Conservation (phyloP, 2,113 vertebrate genomes). For the Tonatia bakeri region DNA sequence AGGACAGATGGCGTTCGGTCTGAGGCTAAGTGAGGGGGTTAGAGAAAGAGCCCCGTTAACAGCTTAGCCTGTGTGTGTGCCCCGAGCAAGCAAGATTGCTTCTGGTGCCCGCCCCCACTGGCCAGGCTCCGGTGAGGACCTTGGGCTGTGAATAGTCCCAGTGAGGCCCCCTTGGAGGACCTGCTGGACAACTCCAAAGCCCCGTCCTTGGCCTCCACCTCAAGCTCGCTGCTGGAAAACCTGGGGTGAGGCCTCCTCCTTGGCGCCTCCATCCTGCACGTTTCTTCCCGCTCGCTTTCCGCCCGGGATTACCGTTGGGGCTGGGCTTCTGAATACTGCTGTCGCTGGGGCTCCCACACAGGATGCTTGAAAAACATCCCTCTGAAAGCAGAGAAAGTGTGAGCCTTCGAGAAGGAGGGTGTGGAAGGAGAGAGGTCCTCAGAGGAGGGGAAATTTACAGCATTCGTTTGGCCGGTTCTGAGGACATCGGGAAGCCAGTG, state of each 20-base stretch:
- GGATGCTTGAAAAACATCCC: constrained; percentile 59
- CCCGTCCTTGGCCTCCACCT: neutral
- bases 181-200: neutral
- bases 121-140: neutral
- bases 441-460: constrained; percentile 59
- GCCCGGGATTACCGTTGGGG: neutral
- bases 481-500: neutral
- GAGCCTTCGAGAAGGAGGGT: constrained; percentile 52
- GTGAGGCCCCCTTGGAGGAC: neutral
- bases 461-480: neutral
- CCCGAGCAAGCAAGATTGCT: neutral
- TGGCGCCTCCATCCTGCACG: neutral
- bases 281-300: neutral
- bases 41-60: neutral
- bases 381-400: constrained; percentile 73
- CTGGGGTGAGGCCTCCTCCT: neutral
- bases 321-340: neutral
- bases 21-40: neutral
- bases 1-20: neutral
- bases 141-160: neutral
- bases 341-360: neutral
- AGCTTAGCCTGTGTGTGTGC: neutral
- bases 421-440: constrained; percentile 54
- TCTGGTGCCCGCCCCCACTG: neutral
- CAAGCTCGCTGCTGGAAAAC: neutral